Evolutionary conservation across 2,113 vertebrate genomes (phyloP).

Genomic region (Natator depressus): DNA sequence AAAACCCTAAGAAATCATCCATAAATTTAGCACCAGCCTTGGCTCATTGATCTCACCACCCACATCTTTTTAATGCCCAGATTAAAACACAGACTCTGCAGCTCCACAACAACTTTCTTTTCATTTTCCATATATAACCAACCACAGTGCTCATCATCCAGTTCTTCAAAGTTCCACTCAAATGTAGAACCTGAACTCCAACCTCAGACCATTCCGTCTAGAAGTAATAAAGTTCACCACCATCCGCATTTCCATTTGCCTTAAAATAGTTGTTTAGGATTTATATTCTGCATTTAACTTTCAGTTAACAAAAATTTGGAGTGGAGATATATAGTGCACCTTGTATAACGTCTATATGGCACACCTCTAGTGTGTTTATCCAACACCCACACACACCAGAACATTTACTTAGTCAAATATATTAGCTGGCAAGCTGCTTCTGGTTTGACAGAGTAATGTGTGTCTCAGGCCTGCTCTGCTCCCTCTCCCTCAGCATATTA

Average conservation of each 20-base stretch:
- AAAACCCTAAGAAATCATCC: background rate
- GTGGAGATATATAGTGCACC: background rate
- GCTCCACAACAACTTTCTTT: background rate
- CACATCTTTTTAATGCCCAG: rapidly evolving
- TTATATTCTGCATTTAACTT: background rate
- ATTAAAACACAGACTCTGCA: background rate
- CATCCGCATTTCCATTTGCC: rapidly evolving
- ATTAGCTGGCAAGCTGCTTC: background rate
- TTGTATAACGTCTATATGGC: too few relatives aligned
- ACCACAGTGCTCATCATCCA: rapidly evolving
- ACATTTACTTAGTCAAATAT: background rate
- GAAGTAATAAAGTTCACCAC: rapidly evolving
- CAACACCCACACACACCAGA: too few relatives aligned
- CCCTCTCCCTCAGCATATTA: rapidly evolving
- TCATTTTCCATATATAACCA: rapidly evolving
- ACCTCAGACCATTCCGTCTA: rapidly evolving
- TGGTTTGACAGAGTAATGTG: background rate
- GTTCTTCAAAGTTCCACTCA: rapidly evolving
- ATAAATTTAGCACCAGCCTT: rapidly evolving
- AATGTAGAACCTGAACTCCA: background rate
- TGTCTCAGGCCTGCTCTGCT: background rate
- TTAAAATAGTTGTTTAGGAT: background rate
- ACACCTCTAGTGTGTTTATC: too few relatives aligned
- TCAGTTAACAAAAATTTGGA: background rate
- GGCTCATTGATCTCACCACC: rapidly evolving